Evolutionary conservation across 35 echinoderm and acorn worm genomes (phyloP).

Genomic region (Diadema setosum): DNA sequence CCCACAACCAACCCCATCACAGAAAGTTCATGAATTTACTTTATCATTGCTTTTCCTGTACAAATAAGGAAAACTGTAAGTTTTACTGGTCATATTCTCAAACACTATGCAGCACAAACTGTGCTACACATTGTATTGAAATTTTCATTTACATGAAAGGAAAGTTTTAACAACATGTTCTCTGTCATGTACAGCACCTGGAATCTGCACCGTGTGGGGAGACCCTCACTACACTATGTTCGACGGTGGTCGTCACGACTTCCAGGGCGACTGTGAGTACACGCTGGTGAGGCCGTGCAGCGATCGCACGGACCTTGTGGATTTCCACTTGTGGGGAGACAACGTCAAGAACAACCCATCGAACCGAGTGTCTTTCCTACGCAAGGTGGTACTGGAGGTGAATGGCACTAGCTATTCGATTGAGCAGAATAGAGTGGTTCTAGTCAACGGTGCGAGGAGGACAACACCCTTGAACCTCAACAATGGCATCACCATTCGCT

Average conservation of each 20-base stretch:
- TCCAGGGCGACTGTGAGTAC: constrained; percentile 77
- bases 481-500: constrained; percentile 7
- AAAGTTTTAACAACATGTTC: too few relatives aligned
- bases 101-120: not conserved
- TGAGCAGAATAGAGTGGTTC: not conserved
- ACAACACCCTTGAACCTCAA: not conserved
- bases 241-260: constrained; percentile 45
- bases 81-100: not conserved
- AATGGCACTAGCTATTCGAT: constrained; percentile 34
- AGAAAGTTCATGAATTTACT: too few relatives aligned
- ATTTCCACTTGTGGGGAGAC: constrained; percentile 39
- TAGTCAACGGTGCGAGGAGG: constrained; percentile 31
- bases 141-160: too few relatives aligned
- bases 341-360: constrained; percentile 59
- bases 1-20: too few relatives aligned
- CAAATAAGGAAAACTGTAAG: not conserved
- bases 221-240: constrained; percentile 77
- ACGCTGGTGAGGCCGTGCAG: constrained; percentile 35
- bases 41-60: not conserved
- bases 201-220: constrained; percentile 61
- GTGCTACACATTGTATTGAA: not conserved
- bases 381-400: constrained; percentile 31
- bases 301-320: not conserved
- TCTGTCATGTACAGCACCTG: constrained; percentile 30
- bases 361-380: constrained; percentile 25